Evolutionary conservation across 2,888 invertebrate genomes (phyloP).

Genomic region (Ptilodon capucinus): DNA sequence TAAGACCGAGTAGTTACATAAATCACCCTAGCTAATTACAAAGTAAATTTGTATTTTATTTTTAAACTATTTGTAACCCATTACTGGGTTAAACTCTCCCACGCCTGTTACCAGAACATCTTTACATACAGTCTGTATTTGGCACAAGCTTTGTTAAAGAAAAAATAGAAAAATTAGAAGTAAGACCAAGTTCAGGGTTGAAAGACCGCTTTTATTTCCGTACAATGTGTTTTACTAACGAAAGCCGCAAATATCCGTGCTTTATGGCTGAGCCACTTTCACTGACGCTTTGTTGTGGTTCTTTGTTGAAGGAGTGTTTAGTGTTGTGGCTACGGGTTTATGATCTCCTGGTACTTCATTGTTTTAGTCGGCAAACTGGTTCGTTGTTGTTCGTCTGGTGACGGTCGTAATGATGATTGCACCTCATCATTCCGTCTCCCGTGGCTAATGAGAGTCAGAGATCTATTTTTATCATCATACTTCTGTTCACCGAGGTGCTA

Average conservation of each 20-base stretch:
- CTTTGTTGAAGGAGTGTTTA: background rate
- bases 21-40: no score
- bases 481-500: no score
- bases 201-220: background rate
- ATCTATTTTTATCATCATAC: background rate
- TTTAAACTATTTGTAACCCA: no score
- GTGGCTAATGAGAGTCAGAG: background rate
- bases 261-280: conserved; percentile 12
- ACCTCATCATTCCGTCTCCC: background rate
- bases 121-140: no score
- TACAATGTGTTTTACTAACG: conserved; percentile 16
- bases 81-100: no score
- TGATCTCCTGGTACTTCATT: conserved; percentile 4
- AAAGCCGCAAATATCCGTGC: conserved; percentile 18
- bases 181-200: background rate
- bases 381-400: background rate
- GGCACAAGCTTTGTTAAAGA: no score
- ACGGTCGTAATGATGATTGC: background rate
- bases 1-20: no score
- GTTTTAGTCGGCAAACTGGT: background rate
- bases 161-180: no score
- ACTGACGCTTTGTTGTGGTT: conserved; percentile 1
- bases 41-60: no score
- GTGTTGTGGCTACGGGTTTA: conserved; percentile 7
- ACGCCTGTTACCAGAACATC: no score